Conservation (phyloP, 2,797 vertebrate species). For the Coracias cyanogaster region DNA sequence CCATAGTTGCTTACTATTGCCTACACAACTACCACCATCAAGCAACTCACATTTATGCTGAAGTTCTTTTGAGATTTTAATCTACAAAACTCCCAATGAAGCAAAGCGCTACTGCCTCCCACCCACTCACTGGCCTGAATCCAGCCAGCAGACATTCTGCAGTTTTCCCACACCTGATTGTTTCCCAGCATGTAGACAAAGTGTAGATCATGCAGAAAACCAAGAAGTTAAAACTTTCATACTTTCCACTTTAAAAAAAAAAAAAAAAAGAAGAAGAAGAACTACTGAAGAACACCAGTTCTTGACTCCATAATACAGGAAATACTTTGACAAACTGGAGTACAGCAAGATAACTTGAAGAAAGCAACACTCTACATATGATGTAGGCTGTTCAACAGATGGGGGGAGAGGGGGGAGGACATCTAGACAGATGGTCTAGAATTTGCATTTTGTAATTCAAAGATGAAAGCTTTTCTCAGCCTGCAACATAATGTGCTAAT, state of each 20-base stretch:
- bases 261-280: neutral
- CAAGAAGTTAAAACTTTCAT: neutral
- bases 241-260: too few relatives aligned
- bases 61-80: conserved; percentile 32
- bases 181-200: conserved; percentile 5
- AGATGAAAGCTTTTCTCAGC: conserved; percentile 31
- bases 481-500: neutral
- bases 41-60: neutral
- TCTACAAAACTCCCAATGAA: conserved; percentile 19
- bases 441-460: conserved; percentile 16
- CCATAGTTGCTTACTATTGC: conserved; percentile 21
- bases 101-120: conserved; percentile 22
- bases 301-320: neutral
- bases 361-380: neutral
- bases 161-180: conserved; percentile 44
- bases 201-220: neutral
- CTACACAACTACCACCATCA: neutral
- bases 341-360: neutral
- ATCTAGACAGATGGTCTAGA: conserved; percentile 56
- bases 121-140: conserved; percentile 27
- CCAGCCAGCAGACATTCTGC: conserved; percentile 38
- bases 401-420: neutral
- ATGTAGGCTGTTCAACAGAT: conserved; percentile 39
- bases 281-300: neutral
- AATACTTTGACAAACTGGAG: conserved; percentile 1